A percentile compares a stretch with the other conserved stretches of the same genome.
These are phyloP conservation scores for Sardina pilchardus DNA, from an alignment of 2,113 vertebrate genomes.

Conservation along the genomic window DNA sequence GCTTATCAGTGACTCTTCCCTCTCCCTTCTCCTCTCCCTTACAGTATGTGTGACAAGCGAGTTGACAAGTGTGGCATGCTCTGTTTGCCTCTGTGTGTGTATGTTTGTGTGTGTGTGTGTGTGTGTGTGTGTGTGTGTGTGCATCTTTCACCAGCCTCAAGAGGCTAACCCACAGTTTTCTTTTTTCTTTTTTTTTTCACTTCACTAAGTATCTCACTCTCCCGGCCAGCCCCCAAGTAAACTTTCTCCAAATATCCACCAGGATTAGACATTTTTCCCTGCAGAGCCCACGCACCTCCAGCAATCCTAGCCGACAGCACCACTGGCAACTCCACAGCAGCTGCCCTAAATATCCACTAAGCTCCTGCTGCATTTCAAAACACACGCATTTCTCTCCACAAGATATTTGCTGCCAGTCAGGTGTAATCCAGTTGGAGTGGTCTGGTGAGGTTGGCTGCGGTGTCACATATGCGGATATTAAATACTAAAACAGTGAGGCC, in stretches of 20 bases:
- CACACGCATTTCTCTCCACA: not conserved
- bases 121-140: slow-evolving; percentile 4
- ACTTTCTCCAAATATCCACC: no score
- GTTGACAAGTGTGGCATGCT: no score
- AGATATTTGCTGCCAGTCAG: not conserved
- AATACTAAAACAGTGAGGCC: not conserved
- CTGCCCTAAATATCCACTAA: not conserved
- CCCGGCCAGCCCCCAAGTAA: not conserved
- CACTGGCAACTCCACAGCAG: not conserved
- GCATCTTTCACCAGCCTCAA: not conserved
- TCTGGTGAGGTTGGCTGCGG: not conserved
- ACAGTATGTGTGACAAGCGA: no score
- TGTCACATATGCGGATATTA: not conserved
- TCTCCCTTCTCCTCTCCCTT: no score
- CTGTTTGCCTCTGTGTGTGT: no score
- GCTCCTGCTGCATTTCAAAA: not conserved
- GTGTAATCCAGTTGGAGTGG: not conserved
- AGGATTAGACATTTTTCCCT: no score
- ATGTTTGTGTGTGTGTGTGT: not conserved
- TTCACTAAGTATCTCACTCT: not conserved
- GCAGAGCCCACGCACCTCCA: no score
- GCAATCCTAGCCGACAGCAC: no score
- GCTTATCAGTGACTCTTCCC: no score
- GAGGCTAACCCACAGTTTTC: not conserved
- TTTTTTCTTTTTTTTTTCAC: not conserved